Evolutionary conservation across 1,140 invertebrate genomes (phyloP).

Genomic region (Muscidifurax raptorellus): DNA sequence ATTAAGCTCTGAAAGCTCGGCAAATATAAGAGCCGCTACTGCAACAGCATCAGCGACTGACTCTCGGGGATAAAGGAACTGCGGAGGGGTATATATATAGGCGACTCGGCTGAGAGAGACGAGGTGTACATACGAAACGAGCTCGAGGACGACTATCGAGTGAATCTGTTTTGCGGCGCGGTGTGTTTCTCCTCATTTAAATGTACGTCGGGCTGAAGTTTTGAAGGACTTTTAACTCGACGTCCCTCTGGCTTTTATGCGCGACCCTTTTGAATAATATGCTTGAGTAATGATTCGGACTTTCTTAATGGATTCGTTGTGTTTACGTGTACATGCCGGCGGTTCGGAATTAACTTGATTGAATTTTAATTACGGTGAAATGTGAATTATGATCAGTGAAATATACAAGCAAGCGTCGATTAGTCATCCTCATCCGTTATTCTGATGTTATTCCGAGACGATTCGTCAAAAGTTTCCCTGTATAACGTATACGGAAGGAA

Average conservation of each 20-base stretch:
- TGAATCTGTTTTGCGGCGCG: constrained; percentile 27
- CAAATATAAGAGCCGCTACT: constrained; percentile 39
- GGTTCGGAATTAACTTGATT: neutral
- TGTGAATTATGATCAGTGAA: too few species aligned
- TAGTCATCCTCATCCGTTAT: neutral
- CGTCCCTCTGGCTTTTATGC: neutral
- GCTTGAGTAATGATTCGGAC: neutral
- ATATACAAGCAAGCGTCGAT: neutral
- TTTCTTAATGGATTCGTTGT: neutral
- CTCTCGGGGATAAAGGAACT: constrained; percentile 15
- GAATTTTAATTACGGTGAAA: too few species aligned
- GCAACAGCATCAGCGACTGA: neutral
- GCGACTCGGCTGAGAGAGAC: neutral
- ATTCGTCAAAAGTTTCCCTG: neutral
- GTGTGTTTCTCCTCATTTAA: constrained; percentile 8
- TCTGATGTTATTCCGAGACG: neutral
- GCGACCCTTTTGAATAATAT: constrained; percentile 2
- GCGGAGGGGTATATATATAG: neutral
- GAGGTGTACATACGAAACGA: constrained; percentile 37
- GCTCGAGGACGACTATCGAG: constrained; percentile 24
- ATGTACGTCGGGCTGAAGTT: constrained; percentile 4
- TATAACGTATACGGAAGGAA: neutral
- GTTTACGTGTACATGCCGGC: neutral
- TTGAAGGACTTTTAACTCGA: constrained; percentile 28
- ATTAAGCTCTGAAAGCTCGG: constrained; percentile 52